Conservation (phyloP, 2,888 invertebrate species). For the Beris chalybata region DNA sequence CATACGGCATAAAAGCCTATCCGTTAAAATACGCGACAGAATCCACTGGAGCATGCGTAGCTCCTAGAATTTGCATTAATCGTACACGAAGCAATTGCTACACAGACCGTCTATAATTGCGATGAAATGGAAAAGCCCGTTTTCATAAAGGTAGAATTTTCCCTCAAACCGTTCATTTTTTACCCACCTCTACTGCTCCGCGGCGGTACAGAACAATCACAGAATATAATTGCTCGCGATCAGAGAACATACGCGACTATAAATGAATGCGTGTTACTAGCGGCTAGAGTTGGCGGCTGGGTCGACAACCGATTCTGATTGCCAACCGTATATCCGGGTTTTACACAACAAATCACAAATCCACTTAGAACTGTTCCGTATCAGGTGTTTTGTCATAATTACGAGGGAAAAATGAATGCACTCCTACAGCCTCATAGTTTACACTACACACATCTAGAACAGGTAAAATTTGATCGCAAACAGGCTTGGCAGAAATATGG, state of each 20-base stretch:
- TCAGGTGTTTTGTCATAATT: too few relatives aligned
- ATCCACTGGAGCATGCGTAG: slow-evolving; percentile 15
- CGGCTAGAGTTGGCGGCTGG: slow-evolving; percentile 4
- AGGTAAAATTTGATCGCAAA: too few relatives aligned
- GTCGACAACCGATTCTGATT: slow-evolving; percentile 39
- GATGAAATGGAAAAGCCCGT: too few relatives aligned
- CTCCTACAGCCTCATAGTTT: too few relatives aligned
- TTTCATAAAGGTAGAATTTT: too few relatives aligned
- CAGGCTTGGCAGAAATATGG: too few relatives aligned
- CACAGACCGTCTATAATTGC: too few relatives aligned
- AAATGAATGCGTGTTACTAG: neutral
- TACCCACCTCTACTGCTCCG: too few relatives aligned
- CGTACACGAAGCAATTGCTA: neutral
- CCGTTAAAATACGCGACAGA: slow-evolving; percentile 17
- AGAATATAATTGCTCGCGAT: slow-evolving; percentile 19
- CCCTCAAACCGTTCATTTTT: too few relatives aligned
- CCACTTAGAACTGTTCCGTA: too few relatives aligned
- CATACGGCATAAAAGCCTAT: slow-evolving; percentile 9
- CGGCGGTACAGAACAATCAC: slow-evolving; percentile 2
- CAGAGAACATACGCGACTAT: neutral
- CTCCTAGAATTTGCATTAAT: slow-evolving; percentile 25
- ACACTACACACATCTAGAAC: too few relatives aligned
- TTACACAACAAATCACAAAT: slow-evolving; percentile 3
- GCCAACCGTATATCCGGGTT: slow-evolving; percentile 37
- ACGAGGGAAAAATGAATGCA: too few relatives aligned